Percentiles rank a stretch among this genome's conserved stretches.
phyloP scores from a whole-genome alignment of 2,888 invertebrate genomes.

The Agrypnus murinus region DNA sequence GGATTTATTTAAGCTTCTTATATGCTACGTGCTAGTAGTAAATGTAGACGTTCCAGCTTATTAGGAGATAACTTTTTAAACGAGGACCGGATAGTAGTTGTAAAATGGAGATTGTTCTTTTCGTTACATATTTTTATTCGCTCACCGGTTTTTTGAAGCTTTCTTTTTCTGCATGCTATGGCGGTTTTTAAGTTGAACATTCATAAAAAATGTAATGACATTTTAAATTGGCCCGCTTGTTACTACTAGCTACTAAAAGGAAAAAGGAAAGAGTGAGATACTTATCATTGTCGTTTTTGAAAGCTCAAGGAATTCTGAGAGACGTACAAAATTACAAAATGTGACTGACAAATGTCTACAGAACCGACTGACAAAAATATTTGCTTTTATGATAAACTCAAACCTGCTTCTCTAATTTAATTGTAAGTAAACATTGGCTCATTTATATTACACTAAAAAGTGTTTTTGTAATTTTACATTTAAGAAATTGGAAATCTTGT shows the following conservation, averaged over 20 bases:
- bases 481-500: too few relatives aligned
- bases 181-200: neutral
- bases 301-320: neutral
- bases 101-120: neutral
- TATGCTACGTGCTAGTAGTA: neutral
- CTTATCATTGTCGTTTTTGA: conserved; percentile 7
- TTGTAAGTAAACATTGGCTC: too few relatives aligned
- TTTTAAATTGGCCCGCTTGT: conserved; percentile 24
- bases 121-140: too few relatives aligned
- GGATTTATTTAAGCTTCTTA: conserved; percentile 45
- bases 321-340: neutral
- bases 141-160: neutral
- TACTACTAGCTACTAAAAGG: conserved; percentile 4
- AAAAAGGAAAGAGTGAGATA: conserved; percentile 1
- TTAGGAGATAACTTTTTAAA: conserved; percentile 9
- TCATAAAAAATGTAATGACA: conserved; percentile 21
- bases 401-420: too few relatives aligned
- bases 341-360: neutral
- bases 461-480: too few relatives aligned
- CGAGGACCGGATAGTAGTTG: conserved; percentile 1
- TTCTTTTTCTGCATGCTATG: conserved; percentile 6
- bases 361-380: too few relatives aligned
- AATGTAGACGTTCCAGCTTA: neutral
- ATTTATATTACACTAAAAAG: too few relatives aligned
- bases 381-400: too few relatives aligned